Evolutionary conservation across 2,113 vertebrate species (phyloP).

Genomic region (Macroglossus sobrinus): DNA sequence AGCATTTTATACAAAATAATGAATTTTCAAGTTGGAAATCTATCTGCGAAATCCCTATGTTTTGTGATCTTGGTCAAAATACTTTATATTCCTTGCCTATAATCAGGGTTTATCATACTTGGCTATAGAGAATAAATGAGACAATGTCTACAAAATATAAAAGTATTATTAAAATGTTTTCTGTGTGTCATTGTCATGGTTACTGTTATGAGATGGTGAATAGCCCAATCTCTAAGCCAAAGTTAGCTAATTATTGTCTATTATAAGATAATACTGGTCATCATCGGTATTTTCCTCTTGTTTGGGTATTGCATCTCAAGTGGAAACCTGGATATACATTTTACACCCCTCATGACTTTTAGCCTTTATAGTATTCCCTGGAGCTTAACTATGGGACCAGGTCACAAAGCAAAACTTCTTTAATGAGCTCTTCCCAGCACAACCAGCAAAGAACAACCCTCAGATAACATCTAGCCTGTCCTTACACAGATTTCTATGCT

Average conservation of each 20-base stretch:
- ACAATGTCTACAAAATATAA: background rate
- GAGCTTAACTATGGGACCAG: background rate
- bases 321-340: background rate
- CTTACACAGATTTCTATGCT: background rate
- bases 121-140: background rate
- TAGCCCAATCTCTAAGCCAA: background rate
- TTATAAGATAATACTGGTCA: background rate
- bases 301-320: background rate
- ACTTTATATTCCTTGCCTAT: background rate
- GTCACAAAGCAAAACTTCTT: conserved; percentile 1
- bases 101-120: background rate
- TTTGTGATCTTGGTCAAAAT: background rate
- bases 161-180: background rate
- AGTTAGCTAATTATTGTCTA: background rate
- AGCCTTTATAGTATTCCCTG: background rate
- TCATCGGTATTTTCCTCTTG: background rate
- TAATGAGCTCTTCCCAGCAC: conserved; percentile 16
- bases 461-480: background rate
- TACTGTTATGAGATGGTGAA: background rate
- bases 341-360: background rate
- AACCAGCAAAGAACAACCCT: background rate
- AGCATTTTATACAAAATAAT: background rate
- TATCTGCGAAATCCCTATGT: background rate
- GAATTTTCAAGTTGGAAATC: background rate
- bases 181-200: background rate